Conservation (phyloP, 1,140 invertebrate genomes). For the Trypoxylus dichotomus region DNA sequence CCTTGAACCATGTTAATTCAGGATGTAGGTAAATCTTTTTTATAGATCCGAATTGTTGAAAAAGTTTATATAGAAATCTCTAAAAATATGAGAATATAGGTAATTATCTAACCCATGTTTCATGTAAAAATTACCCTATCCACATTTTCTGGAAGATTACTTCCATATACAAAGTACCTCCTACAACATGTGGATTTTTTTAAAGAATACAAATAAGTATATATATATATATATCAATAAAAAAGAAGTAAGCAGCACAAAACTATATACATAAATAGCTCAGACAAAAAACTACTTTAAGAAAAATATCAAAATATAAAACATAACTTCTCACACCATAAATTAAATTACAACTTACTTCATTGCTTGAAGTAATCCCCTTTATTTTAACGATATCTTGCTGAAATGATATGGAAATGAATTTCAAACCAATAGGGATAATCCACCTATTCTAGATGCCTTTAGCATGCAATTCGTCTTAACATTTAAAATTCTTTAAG, state of each 20-base stretch:
- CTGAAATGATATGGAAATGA: not conserved
- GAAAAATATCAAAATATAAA: not conserved
- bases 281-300: too few relatives aligned
- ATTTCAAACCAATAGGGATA: not conserved
- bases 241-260: not conserved
- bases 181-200: not conserved
- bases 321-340: not conserved
- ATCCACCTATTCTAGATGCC: not conserved
- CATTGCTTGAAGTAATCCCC: not conserved
- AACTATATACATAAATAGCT: too few relatives aligned
- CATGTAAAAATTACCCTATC: not conserved
- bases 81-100: not conserved
- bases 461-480: not conserved
- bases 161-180: not conserved
- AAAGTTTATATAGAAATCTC: not conserved
- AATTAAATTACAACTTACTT: constrained; percentile 1
- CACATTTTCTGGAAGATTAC: not conserved
- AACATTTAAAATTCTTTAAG: too few relatives aligned
- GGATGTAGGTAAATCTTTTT: not conserved
- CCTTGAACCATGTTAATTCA: not conserved
- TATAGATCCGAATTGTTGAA: not conserved
- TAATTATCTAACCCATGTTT: not conserved
- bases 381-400: not conserved
- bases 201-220: not conserved
- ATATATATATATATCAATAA: not conserved